Conservation (phyloP, 2,888 invertebrate genomes). For the Fragum whitleyi region DNA sequence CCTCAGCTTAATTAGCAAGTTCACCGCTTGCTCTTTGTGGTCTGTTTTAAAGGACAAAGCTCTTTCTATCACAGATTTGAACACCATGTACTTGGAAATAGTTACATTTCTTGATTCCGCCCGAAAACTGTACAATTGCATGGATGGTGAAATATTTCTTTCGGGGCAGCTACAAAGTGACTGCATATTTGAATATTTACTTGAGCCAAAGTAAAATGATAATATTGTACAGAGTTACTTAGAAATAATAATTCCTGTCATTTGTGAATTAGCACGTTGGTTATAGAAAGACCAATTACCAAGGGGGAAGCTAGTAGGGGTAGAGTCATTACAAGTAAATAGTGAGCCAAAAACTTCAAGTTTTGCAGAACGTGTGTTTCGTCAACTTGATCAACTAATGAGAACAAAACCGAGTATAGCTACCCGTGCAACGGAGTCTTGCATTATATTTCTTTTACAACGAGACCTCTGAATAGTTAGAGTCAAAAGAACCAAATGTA, state of each 20-base stretch:
- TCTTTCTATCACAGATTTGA: no score
- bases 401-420: conserved; percentile 38
- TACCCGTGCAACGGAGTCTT: neutral
- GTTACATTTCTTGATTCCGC: no score
- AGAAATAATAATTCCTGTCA: conserved; percentile 15
- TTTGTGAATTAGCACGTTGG: conserved; percentile 7
- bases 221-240: conserved; percentile 2
- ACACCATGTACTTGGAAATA: no score
- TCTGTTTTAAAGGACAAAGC: no score
- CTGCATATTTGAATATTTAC: no score
- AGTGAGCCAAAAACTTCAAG: conserved; percentile 21
- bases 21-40: no score
- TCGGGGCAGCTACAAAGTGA: no score
- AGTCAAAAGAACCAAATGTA: conserved; percentile 19
- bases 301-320: neutral
- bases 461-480: conserved; percentile 24
- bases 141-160: no score
- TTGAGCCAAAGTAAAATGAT: no score
- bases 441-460: no score
- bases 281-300: conserved; percentile 32
- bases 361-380: conserved; percentile 32
- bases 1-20: no score
- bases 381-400: conserved; percentile 32
- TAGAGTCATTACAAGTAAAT: neutral
- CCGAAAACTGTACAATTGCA: no score